These are phyloP conservation scores for Heterotilapia buettikoferi DNA, from an alignment of 2,113 vertebrate species.

Conservation along the genomic window DNA sequence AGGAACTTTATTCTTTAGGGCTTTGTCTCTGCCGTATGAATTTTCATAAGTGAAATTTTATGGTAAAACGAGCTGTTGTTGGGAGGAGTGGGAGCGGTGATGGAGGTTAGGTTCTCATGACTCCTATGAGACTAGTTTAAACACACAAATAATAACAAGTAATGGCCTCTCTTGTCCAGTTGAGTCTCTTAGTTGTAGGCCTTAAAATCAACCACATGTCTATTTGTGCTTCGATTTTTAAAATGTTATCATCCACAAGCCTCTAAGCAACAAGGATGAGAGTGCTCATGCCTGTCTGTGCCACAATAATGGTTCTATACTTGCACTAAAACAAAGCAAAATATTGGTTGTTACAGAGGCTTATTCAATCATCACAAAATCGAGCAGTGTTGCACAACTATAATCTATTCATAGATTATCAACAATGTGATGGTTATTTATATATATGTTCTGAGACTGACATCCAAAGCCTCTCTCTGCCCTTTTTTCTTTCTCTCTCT, in stretches of 20 bases:
- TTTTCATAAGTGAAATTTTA: slow-evolving; percentile 56
- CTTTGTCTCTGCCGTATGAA: slow-evolving; percentile 43
- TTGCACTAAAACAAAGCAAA: background rate
- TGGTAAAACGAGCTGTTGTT: slow-evolving; percentile 30
- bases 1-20: slow-evolving; percentile 34
- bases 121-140: slow-evolving; percentile 2
- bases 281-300: background rate
- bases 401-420: slow-evolving; percentile 20
- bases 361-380: background rate
- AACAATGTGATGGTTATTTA: background rate
- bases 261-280: background rate
- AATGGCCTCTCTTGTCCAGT: slow-evolving; percentile 12
- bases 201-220: background rate
- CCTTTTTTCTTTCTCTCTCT: background rate
- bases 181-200: background rate
- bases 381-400: background rate
- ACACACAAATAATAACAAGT: background rate
- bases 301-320: background rate
- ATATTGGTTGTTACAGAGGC: background rate
- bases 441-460: slow-evolving; percentile 18
- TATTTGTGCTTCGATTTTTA: background rate
- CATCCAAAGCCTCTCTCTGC: slow-evolving; percentile 11
- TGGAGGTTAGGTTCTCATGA: slow-evolving; percentile 5
- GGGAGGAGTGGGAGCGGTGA: background rate
- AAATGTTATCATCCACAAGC: background rate